A percentile compares a stretch with the other conserved stretches of the same genome.
These are phyloP conservation scores for Meandrina meandrites DNA, from an alignment of 92 coral and sea anemone species.

Conservation along the genomic window DNA sequence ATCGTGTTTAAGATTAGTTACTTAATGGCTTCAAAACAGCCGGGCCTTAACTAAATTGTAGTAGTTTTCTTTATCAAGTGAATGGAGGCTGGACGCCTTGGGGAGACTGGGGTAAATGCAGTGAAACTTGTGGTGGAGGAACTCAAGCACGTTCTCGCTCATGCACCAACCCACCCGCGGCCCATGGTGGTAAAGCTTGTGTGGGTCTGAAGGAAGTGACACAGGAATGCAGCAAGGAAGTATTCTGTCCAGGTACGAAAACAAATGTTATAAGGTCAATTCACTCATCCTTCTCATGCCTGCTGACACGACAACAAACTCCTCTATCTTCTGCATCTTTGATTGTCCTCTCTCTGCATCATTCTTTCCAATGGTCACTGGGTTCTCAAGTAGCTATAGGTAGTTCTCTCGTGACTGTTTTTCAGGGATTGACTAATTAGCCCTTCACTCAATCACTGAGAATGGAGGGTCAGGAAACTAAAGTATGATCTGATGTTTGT, in stretches of 20 bases:
- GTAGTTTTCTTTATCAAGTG: background rate
- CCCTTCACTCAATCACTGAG: too few species aligned
- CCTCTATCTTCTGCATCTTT: background rate
- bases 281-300: background rate
- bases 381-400: too few species aligned
- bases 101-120: background rate
- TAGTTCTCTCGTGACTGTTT: too few species aligned
- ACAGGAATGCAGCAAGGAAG: background rate
- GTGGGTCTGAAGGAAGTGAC: background rate
- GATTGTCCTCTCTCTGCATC: background rate
- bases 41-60: too few species aligned
- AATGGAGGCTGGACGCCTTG: background rate
- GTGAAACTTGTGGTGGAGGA: conserved; percentile 5
- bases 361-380: too few species aligned
- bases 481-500: too few species aligned
- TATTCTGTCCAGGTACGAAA: background rate
- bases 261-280: background rate
- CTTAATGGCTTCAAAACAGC: too few species aligned
- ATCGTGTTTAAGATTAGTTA: too few species aligned
- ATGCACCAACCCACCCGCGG: conserved; percentile 23
- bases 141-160: background rate
- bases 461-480: too few species aligned
- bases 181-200: conserved; percentile 10
- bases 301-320: background rate
- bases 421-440: too few species aligned